These are phyloP conservation scores for Arremon brunneinucha DNA, from an alignment of 2,797 vertebrate genomes.

Conservation along the genomic window DNA sequence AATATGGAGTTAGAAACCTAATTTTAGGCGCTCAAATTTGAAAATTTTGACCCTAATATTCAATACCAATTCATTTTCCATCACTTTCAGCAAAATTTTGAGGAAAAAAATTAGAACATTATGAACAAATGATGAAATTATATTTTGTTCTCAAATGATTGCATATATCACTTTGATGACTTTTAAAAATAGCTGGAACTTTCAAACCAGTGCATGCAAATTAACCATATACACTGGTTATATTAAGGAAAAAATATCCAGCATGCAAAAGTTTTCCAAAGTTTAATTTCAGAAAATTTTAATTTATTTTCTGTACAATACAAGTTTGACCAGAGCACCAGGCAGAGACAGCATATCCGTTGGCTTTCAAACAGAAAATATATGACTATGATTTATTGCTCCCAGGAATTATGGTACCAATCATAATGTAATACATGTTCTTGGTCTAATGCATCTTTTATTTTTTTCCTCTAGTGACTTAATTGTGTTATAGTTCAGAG, in stretches of 20 bases:
- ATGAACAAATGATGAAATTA: neutral
- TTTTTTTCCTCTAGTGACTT: neutral
- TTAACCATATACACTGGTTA: neutral
- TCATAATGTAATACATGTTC: neutral
- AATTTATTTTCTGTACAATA: neutral
- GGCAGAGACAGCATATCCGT: neutral
- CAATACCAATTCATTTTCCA: neutral
- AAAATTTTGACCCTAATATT: conserved; percentile 2
- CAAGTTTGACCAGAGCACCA: neutral
- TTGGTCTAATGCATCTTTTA: neutral
- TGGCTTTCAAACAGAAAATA: neutral
- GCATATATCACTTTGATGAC: neutral
- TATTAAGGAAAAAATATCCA: neutral
- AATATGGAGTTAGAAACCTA: conserved; percentile 2
- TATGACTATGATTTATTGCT: neutral
- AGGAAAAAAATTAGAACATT: neutral
- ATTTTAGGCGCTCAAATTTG: neutral
- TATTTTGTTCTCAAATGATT: neutral
- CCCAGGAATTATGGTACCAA: neutral
- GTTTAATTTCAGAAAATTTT: neutral
- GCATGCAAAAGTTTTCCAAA: neutral
- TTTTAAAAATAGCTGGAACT: neutral
- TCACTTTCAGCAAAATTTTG: neutral
- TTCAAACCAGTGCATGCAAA: neutral
- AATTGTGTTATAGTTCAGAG: neutral